These are phyloP conservation scores for Malurus leucopterus DNA, from an alignment of 2,797 vertebrate genomes.

Conservation along the genomic window DNA sequence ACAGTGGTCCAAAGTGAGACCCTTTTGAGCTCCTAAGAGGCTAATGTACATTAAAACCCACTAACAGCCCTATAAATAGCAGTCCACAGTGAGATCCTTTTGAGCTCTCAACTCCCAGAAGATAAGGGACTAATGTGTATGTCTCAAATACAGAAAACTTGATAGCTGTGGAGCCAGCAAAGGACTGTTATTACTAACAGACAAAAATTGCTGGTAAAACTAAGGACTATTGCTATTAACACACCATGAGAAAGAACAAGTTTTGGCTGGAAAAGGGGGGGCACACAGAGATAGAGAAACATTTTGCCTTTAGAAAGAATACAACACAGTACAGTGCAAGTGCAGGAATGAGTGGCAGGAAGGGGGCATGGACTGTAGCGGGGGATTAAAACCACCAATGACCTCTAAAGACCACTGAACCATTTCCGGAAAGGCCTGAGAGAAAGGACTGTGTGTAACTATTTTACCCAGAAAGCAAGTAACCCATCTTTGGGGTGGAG, in stretches of 20 bases:
- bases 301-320: not conserved
- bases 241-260: not conserved
- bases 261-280: not conserved
- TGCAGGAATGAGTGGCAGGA: not conserved
- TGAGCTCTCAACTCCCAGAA: not conserved
- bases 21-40: not conserved
- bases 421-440: not conserved
- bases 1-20: not conserved
- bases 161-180: not conserved
- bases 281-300: not conserved
- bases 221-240: not conserved
- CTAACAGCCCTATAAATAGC: not conserved
- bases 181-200: not conserved
- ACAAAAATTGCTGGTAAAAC: not conserved
- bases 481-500: not conserved
- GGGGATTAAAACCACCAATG: not conserved
- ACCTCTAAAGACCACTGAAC: not conserved
- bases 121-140: not conserved
- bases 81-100: not conserved
- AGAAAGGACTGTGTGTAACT: rapidly evolving
- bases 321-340: not conserved
- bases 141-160: not conserved
- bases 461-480: not conserved
- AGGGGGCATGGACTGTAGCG: not conserved
- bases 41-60: not conserved